Evolutionary conservation across 2,888 invertebrate genomes (phyloP), one percentile per base, ranked within the genome.

Genomic region (Stenodema calcarata): DNA sequence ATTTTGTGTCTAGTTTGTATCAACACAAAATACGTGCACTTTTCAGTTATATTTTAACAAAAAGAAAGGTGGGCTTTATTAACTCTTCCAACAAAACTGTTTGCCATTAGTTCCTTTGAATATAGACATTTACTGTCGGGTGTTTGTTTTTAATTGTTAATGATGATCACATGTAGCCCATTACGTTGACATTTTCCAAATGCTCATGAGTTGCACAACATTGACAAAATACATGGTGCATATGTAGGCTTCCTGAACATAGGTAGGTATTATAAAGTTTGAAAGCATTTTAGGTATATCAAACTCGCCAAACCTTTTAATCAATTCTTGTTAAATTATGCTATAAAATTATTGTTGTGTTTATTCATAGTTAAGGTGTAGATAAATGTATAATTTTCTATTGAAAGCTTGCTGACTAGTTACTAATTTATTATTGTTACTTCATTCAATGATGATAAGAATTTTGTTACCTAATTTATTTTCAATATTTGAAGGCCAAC

Each of bases 161-260:
- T 23, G 23, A 11, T 47, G 47, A 47, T 47, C 1, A 47, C 47
- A 47, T 54, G 18, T 62, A 62, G 27, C 23, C 27, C 23, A 62
- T 27, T 62, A 23, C 4, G 62, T 62, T 62, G 62, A 62, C 18
- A 62, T 78, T 44, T 62, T 82, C 41, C 41, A 82, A 84, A 84
- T 84, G 84, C 84, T 84, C 84, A 84, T 84, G 84, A 35, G 44
- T 73, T 73, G 84, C 84, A 84, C 84, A 83, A 76, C 27, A 73
- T 42, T 84, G 41, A 47, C 27, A 35, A 84, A 50, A 42, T 28
- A 47, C 27, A 73, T 30, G 73, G 84, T 84, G 84, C 84, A 73
- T 84, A 84, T 73, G 73, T 73, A 84, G 83, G 84, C 84, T 84
- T 84, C 84, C 75, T 84, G 78, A 47, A 84, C 44, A 47, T 84